phyloP scores from a whole-genome alignment of 1,140 invertebrate genomes.

The Oreohelix idahoensis region DNA sequence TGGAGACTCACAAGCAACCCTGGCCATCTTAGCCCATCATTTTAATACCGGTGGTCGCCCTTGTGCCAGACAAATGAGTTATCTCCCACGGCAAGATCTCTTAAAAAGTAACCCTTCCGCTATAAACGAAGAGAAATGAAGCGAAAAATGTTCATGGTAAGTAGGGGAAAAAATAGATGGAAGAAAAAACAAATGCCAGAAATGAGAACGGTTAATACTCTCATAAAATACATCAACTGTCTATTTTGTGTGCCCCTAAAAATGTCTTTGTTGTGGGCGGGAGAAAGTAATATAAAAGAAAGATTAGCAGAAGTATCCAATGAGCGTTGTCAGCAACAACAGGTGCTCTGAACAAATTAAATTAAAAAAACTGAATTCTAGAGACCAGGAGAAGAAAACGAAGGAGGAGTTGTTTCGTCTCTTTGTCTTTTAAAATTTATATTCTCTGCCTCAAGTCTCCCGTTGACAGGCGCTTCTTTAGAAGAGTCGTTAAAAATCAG shows the following conservation, averaged over 20 bases:
- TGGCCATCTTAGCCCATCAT: conserved; percentile 26
- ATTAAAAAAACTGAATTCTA: too few relatives aligned
- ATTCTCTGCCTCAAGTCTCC: too few relatives aligned
- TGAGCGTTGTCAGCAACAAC: background rate
- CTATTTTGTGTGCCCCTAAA: too few relatives aligned
- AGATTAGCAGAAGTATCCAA: background rate
- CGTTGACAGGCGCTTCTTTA: too few relatives aligned
- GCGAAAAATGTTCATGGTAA: background rate
- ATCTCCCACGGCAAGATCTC: conserved; percentile 5
- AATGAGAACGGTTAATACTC: background rate
- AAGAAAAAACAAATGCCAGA: background rate
- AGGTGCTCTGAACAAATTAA: too few relatives aligned
- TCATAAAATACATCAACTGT: too few relatives aligned
- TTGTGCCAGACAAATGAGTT: conserved; percentile 26
- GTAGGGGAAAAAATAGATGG: background rate
- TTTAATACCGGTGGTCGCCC: conserved; percentile 22
- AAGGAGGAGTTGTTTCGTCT: too few relatives aligned
- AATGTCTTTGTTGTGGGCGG: background rate
- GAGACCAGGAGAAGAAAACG: background rate
- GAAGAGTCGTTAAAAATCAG: too few relatives aligned
- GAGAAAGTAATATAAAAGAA: background rate
- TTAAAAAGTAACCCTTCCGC: background rate
- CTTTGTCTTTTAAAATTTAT: too few relatives aligned
- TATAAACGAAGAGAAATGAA: background rate
- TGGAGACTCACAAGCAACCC: background rate